Conservation (phyloP, 2,113 vertebrate species). For the Meriones unguiculatus region DNA sequence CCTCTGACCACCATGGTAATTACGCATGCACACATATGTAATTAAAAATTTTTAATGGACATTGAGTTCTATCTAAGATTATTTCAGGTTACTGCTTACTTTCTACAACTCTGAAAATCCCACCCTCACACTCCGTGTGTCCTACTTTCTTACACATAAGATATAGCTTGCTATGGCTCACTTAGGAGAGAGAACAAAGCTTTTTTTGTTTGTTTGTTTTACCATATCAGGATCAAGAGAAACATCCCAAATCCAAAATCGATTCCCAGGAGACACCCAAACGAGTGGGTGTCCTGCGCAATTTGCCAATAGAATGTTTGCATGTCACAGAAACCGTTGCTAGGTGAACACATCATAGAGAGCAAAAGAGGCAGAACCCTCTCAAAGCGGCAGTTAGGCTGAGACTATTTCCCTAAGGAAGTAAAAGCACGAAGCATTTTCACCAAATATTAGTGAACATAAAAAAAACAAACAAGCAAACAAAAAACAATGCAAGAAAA, state of each 20-base stretch:
- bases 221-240: constrained; percentile 57
- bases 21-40: not conserved
- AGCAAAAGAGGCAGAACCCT: not conserved
- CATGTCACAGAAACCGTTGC: constrained; percentile 52
- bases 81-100: not conserved
- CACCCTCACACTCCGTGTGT: not conserved
- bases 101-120: not conserved
- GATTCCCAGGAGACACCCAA: constrained; percentile 37
- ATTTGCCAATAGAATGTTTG: constrained; percentile 64
- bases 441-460: constrained; percentile 4
- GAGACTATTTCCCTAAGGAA: not conserved
- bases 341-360: constrained; percentile 69
- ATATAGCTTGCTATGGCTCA: not conserved
- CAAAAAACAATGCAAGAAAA: constrained; percentile 4
- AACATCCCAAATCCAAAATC: constrained; percentile 56
- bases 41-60: not conserved
- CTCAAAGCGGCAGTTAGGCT: not conserved
- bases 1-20: not conserved
- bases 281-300: not conserved
- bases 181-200: constrained; percentile 50
- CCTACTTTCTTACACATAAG: not conserved
- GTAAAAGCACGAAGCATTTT: constrained; percentile 22
- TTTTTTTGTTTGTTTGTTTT: constrained; percentile 48
- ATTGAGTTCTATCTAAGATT: not conserved
- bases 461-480: not conserved